Conservation (phyloP, 2,113 vertebrate species). For the Callaeas wilsoni region DNA sequence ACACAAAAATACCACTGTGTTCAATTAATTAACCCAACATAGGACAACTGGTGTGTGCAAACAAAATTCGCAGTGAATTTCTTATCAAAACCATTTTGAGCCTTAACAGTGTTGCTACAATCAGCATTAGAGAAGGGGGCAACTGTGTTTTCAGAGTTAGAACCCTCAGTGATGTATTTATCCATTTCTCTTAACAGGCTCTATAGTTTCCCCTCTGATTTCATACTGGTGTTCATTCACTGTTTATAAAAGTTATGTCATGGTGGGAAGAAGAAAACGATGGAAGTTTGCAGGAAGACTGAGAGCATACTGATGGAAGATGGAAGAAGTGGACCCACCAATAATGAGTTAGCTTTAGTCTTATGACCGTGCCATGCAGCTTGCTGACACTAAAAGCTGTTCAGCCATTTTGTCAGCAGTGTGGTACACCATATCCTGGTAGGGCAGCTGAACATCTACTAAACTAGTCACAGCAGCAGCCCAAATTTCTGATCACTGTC, state of each 20-base stretch:
- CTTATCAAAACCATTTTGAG: neutral
- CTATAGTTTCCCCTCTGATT: neutral
- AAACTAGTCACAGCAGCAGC: neutral
- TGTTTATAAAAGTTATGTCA: neutral
- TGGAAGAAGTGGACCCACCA: no score
- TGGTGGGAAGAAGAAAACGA: neutral
- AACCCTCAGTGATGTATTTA: neutral
- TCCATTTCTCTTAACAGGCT: neutral
- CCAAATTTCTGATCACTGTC: neutral
- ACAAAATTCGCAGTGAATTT: neutral
- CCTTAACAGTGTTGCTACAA: neutral
- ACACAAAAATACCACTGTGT: neutral
- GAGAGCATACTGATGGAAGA: neutral
- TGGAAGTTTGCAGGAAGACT: neutral
- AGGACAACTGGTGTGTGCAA: neutral
- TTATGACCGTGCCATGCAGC: neutral
- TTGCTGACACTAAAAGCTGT: neutral
- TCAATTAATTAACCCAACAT: neutral
- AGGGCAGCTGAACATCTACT: neutral
- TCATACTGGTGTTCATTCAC: neutral
- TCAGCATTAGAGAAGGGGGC: neutral
- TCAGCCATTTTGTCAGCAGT: neutral
- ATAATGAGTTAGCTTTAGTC: neutral
- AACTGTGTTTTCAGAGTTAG: neutral
- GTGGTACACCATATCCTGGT: neutral